Base-by-base conservation (phyloP, 2,888 invertebrate genomes). In the Belgica antarctica region DNA sequence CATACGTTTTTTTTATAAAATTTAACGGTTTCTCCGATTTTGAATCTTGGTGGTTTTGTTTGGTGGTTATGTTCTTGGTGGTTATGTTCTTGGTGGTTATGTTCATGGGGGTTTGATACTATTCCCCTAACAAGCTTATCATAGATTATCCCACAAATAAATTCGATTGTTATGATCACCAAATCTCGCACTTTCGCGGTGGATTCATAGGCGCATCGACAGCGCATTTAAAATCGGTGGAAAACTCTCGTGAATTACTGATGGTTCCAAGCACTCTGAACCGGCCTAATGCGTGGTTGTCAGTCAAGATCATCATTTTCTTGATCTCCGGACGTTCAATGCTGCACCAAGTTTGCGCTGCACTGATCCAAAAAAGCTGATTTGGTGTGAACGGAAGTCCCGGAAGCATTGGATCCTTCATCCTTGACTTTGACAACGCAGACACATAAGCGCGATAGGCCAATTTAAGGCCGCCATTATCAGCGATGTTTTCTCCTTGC, bases 401-500 rank as follows among this genome's bases (percentile, higher is more conserved):
- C 1, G 71, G 71, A 12, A 71, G 27, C 5, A 2, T 15, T 25
- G 47, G 59, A 34, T 71, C 71, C 15, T 15, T 52, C 19, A 7
- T 25, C 4, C 17, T 19, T 22, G 31, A 57, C 25, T 71, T 70
- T 0, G 34, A n/a, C 12, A 57, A 2, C n/a, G 61, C 17, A 24
- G 62, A 46, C n/a, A 22, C 31, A 31, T 70, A 80, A 8, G 79
- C 81, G 73, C 76, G 74, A 74, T 82, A 83, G 0, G 83, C 81
- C 74, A 82, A 80, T 73, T 82, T 83, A 61, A 83, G 75, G 1
- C 83, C 83, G 2, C 82, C 83, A 72, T 83, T 83, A 73, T 83
- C 83, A 1, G 83, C 83, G 62, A 83, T 83, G 74, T 83, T 83
- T 74, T 83, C 83, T 2, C 82, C 82, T 72, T 82, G 80, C 1